These are phyloP conservation scores for Zeugodacus cucurbitae DNA, from an alignment of 1,140 invertebrate genomes.

Conservation along the genomic window DNA sequence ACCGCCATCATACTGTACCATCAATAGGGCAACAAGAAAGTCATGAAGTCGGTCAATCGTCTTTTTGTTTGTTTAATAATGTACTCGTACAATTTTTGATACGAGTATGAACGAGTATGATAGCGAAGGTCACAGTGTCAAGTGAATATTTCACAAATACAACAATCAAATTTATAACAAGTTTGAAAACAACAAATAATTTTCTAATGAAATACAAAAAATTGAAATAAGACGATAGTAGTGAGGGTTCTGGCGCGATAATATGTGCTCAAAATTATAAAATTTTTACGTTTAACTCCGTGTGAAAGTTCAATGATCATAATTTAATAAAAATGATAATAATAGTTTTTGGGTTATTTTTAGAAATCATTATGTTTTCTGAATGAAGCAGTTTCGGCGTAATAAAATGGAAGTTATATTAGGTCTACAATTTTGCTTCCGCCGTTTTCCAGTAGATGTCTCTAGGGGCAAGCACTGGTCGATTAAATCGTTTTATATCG, in stretches of 20 bases:
- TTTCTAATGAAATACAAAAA: neutral
- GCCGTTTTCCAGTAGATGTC: too few species aligned
- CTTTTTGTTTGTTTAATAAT: neutral
- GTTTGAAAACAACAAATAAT: neutral
- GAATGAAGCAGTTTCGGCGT: too few species aligned
- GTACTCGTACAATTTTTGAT: slow-evolving; percentile 45
- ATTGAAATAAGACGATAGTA: neutral
- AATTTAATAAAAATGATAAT: too few species aligned
- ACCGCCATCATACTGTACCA: neutral
- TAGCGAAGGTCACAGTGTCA: slow-evolving; percentile 64
- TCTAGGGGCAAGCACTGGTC: too few species aligned
- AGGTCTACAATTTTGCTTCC: too few species aligned
- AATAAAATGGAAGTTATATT: too few species aligned
- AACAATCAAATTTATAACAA: slow-evolving; percentile 57
- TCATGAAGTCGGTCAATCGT: neutral
- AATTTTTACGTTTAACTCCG: too few species aligned
- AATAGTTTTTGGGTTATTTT: too few species aligned
- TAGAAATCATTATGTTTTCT: too few species aligned
- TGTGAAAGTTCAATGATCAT: too few species aligned
- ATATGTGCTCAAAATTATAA: too few species aligned
- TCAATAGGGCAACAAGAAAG: neutral
- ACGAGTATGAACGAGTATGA: slow-evolving; percentile 53
- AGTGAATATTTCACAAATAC: slow-evolving; percentile 59
- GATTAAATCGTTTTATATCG: too few species aligned
- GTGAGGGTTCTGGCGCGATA: neutral